Conservation (phyloP, 2,113 vertebrate species). For the Ceuthmochares aereus region DNA sequence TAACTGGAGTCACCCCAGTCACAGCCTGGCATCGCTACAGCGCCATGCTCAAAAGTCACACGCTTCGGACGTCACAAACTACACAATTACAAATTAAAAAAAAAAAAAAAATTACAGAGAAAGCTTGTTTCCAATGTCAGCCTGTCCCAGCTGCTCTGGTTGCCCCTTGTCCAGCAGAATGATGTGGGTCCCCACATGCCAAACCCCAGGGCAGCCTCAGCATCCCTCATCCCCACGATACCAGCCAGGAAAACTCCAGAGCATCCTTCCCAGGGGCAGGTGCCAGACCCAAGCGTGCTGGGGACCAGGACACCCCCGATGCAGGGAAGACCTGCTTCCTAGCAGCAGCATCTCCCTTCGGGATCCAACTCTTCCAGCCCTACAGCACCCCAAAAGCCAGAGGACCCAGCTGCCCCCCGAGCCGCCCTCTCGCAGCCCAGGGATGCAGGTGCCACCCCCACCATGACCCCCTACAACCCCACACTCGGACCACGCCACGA, state of each 20-base stretch:
- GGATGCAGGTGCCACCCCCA: neutral
- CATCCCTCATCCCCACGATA: neutral
- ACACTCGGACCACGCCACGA: rapidly evolving
- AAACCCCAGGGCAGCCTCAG: neutral
- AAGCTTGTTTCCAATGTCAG: conserved; percentile 35
- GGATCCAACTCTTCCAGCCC: too few species aligned
- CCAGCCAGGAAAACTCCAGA: neutral
- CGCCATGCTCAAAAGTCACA: conserved; percentile 51
- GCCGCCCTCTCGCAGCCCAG: too few species aligned
- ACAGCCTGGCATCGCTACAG: conserved; percentile 7
- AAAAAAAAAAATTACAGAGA: neutral
- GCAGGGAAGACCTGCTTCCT: neutral
- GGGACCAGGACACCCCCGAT: rapidly evolving
- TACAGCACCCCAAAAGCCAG: too few species aligned
- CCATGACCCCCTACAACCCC: too few species aligned
- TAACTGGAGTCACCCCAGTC: neutral
- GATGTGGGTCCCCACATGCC: neutral
- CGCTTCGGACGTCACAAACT: conserved; percentile 29
- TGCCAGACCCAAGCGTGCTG: rapidly evolving
- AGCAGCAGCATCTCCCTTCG: neutral
- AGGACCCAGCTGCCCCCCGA: too few species aligned
- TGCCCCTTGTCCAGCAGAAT: neutral
- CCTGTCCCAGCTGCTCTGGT: neutral
- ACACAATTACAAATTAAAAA: neutral
- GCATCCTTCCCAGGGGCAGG: neutral